Evolutionary conservation across 2,888 invertebrate species (phyloP), one percentile per base, ranked within the genome.

Genomic region (Aphodius granarius): DNA sequence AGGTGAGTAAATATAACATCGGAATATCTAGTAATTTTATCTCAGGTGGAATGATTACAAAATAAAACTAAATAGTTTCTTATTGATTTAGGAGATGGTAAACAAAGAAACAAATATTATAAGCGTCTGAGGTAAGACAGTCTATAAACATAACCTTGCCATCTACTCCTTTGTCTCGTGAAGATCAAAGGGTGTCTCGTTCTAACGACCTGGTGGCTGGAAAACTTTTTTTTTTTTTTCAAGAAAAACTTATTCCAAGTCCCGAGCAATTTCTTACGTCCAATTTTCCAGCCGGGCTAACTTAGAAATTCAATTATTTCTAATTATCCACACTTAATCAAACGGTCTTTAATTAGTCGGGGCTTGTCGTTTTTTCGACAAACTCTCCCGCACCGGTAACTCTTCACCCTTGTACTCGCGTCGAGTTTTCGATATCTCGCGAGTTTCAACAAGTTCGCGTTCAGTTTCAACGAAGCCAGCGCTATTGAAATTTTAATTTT

Each of bases 301-400:
- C 66, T 66, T 21, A 66, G 66, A 66, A 66, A 66, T 66, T 21
- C 66, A 66, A 66, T 66, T 66, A 66, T 66, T 66, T 21, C 18
- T 66, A 66, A 66, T 66, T 19, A 66, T 66, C 66, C 66, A 19
- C 66, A 66, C 66, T 66, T 66, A 66, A 66, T 66, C 66, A 66
- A 66, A 66, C 66, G 21, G 18, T 19, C 20, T 66, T 66, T 66
- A 66, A 66, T 66, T 66, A 66, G 66, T 66, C 66, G 66, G 19
- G 20, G 18, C 19, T 20, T 66, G 15, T 66, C 66, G 66, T 66
- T 21, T 66, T 66, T 66, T 66, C 17, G 17, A 15, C 21, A 43
- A 43, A 43, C 19, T 2, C 5, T 68, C 20, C 21, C 20, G 9
- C 22, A 13, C 22, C 21, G 1, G 13, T 13, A 43, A 13, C 13